Percentiles rank a stretch among this genome's conserved stretches.
phyloP scores from a whole-genome alignment of 1,140 invertebrate genomes.

The Berghia stephanieae region DNA sequence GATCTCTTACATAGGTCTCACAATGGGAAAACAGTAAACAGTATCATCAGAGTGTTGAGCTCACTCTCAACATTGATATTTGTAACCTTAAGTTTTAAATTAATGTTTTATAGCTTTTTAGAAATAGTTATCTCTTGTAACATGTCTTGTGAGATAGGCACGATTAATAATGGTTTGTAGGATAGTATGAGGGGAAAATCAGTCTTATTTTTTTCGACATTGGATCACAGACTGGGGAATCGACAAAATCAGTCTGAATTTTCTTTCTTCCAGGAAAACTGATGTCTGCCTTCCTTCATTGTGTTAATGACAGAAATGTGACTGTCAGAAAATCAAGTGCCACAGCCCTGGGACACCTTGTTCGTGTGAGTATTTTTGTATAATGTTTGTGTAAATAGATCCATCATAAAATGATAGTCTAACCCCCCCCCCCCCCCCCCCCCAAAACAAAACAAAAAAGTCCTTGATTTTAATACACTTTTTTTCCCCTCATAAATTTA shows the following conservation, averaged over 20 bases:
- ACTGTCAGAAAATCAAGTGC: conserved; percentile 85
- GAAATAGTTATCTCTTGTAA: too few species aligned
- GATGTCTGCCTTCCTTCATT: conserved; percentile 79
- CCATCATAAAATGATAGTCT: not conserved
- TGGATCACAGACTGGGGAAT: not conserved
- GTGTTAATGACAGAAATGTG: conserved; percentile 83
- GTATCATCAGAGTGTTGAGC: too few species aligned
- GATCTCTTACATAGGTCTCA: too few species aligned
- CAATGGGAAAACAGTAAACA: too few species aligned
- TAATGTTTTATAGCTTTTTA: too few species aligned
- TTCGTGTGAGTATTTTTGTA: conserved; percentile 63
- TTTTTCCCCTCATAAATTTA: too few species aligned
- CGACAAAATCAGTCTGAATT: not conserved
- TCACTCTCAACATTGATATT: too few species aligned
- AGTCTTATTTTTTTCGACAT: not conserved
- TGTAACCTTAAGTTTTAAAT: too few species aligned
- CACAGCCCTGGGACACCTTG: conserved; percentile 83
- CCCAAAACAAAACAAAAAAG: not conserved
- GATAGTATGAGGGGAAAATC: not conserved
- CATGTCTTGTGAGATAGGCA: too few species aligned
- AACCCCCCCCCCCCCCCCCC: not conserved
- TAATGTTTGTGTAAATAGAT: not conserved
- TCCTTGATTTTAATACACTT: not conserved
- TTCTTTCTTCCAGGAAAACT: conserved; percentile 75
- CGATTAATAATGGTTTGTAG: too few species aligned